Evolutionary conservation across 2,888 invertebrate species (phyloP), one percentile per base, ranked within the genome.

Genomic region (Eupithecia tripunctaria): DNA sequence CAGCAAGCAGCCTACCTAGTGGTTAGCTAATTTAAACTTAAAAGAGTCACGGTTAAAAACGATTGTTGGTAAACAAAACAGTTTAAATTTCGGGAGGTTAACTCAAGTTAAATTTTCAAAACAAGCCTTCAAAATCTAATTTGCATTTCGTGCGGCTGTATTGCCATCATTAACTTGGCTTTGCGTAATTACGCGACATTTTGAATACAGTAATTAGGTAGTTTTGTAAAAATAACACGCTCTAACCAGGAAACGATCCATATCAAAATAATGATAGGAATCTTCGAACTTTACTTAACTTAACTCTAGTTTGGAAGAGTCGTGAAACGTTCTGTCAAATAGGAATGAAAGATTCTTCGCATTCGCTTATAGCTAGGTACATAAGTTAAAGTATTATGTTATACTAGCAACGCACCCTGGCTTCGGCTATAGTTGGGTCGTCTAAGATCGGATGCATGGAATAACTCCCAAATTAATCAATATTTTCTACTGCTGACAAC

Each of bases 181-280:
- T 85, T 81, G 80, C 76, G 81, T 84, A 86, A 85, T 84, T 82
- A 82, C 74, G 82, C 73, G 76, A 79, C 79, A 81, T 84, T 82
- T 83, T 84, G 78, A 83, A 84, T 82, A 82, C 79, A 73, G 79
- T 78, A 77, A 80, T 86, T 83, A 81, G 15, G 15, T 3, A 32
- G 1, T 32, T 32, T 12, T n/a, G 18, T 18, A 18, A 15, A 27
- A 27, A 18, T 62, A 36, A 63, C 21, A 12, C 3, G n/a, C 32
- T 29, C 29, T 18, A 18, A 18, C 56, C 25, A 56, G 56, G 56
- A 25, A 29, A 60, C 18, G 29, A 63, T 63, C 12, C 1, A 32
- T 63, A 63, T 63, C 62, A 63, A 32, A 63, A 63, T 63, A n/a
- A 36, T n/a, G 62, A 63, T 63, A 10, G 12, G 32, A 63, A 62